Percentiles rank a stretch among this genome's conserved stretches.
These are phyloP conservation scores for Lasiommata megera DNA, from an alignment of 2,888 invertebrate species.

Conservation along the genomic window DNA sequence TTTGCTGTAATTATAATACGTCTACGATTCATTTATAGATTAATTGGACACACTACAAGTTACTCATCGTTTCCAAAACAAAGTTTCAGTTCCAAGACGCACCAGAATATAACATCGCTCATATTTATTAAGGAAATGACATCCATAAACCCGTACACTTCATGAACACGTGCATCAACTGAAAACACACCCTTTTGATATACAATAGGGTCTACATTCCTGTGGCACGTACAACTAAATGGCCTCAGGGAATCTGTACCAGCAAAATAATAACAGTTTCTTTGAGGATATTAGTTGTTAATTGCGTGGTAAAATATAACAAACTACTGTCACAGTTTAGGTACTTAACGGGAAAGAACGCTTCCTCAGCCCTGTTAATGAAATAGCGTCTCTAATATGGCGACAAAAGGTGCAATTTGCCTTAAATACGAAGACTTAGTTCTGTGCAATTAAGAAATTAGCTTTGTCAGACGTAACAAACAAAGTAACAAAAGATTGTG, in stretches of 20 bases:
- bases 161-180: neutral
- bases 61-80: neutral
- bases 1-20: too few relatives aligned
- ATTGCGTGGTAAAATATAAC: constrained; percentile 22
- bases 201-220: neutral
- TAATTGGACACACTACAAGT: too few relatives aligned
- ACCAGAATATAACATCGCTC: constrained; percentile 9
- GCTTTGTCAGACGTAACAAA: too few relatives aligned
- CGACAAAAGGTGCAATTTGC: too few relatives aligned
- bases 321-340: neutral
- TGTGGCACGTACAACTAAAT: neutral
- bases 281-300: constrained; percentile 26
- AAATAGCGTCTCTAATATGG: too few relatives aligned
- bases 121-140: constrained; percentile 23
- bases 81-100: neutral
- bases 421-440: too few relatives aligned
- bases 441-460: too few relatives aligned
- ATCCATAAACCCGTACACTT: constrained; percentile 9
- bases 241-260: constrained; percentile 4
- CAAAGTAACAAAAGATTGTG: too few relatives aligned
- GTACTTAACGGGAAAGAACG: too few relatives aligned
- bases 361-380: too few relatives aligned
- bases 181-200: neutral
- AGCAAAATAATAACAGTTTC: constrained; percentile 27
- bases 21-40: too few relatives aligned